These are phyloP conservation scores for Crenichthys baileyi DNA, from an alignment of 2,797 vertebrate species.

Conservation along the genomic window DNA sequence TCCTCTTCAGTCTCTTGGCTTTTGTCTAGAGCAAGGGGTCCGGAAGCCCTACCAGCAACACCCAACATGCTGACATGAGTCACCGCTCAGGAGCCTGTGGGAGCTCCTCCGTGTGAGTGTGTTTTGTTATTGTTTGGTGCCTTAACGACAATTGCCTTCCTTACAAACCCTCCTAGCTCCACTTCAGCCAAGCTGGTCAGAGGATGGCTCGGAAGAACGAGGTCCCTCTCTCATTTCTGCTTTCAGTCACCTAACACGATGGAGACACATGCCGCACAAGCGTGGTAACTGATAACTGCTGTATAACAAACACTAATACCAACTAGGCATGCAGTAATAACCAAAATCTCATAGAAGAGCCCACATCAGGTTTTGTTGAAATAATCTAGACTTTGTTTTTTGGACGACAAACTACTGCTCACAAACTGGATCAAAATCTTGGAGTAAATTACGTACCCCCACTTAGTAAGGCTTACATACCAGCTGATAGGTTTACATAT, in stretches of 20 bases:
- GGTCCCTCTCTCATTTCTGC: slow-evolving; percentile 46
- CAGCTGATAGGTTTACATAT: not conserved
- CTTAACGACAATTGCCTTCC: slow-evolving; percentile 47
- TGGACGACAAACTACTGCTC: not conserved
- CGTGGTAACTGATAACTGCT: slow-evolving; percentile 50
- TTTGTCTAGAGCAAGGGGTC: slow-evolving; percentile 31
- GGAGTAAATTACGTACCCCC: not conserved
- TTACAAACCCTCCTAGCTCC: not conserved
- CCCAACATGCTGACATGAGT: slow-evolving; percentile 56
- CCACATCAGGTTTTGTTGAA: not conserved
- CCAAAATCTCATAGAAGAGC: too few relatives aligned
- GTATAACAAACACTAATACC: not conserved
- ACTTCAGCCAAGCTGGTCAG: slow-evolving; percentile 28
- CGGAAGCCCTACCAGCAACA: slow-evolving; percentile 59
- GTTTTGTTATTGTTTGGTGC: slow-evolving; percentile 39
- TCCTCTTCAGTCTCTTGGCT: slow-evolving; percentile 21
- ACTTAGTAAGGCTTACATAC: not conserved
- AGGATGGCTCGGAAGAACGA: slow-evolving; percentile 10
- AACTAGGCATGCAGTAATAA: too few relatives aligned
- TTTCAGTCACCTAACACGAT: slow-evolving; percentile 69
- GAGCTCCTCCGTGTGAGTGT: slow-evolving; percentile 24
- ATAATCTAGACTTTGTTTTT: not conserved
- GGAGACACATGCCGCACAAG: slow-evolving; percentile 68
- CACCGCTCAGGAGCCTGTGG: slow-evolving; percentile 50
- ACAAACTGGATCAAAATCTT: not conserved